Evolutionary conservation across 1,140 invertebrate species (phyloP), one percentile per base, ranked within the genome.

Genomic region (Luehdorfia chinensis): DNA sequence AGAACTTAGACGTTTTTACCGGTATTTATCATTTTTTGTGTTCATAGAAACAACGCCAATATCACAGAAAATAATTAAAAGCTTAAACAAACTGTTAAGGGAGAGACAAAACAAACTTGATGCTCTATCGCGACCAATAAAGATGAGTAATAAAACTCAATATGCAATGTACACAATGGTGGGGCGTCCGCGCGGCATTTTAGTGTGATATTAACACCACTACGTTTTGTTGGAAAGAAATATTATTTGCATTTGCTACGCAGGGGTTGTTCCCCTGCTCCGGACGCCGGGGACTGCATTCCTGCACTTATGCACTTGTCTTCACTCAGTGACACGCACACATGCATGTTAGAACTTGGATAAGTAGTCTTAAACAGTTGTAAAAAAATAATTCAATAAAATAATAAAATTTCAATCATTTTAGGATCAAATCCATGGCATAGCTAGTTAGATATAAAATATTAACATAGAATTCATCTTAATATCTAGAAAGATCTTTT

Each of bases 211-310:
- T 83, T 85, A 85, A 80, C 78, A 76, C 66, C 55, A 63, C 67
- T 66, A 81, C 75, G 76, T 76, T 75, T 77, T 80, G 74, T 81
- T 47, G 55, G 66, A 68, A 80, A 77, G 75, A 78, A 84, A 76
- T 73, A 80, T 75, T 75, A 74, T 83, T 77, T 79, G 69, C 72
- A 30, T 41, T 52, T 30, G 36, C 28, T 31, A 37, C 4, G 31
- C 19, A 12, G 30, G 48, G 47, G 28, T 32, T 32, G 28, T 18
- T 25, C 31, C 28, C 39, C 11, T 16, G 23, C 32, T 16, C 23
- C 18, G 23, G n/a, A 19, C 27, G 34, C 28, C 23, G 36, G 46
- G 56, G 53, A n/a, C n/a, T n/a, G n/a, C 69, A 79, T 77, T 79
- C 71, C 75, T 61, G 55, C 66, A 70, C 59, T 68, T 32, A 41